Conservation (phyloP, 2,888 invertebrate species). For the Drosophila neonasuta region DNA sequence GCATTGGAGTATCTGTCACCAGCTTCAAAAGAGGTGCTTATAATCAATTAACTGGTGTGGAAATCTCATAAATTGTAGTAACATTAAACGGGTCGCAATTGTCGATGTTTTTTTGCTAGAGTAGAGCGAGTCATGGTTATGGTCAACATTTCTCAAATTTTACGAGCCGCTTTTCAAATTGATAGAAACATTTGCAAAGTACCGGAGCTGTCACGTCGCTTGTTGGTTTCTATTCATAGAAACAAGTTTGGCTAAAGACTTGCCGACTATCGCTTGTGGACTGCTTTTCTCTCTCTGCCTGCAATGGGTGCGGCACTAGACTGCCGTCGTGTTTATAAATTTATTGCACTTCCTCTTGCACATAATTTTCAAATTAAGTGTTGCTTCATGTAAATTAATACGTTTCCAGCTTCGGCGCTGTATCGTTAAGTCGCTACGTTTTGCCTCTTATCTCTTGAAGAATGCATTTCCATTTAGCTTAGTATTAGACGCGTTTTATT, state of each 20-base stretch:
- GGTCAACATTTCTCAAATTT: constrained; percentile 70
- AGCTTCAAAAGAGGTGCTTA: constrained; percentile 31
- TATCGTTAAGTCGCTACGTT: constrained; percentile 10
- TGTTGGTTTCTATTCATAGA: constrained; percentile 13
- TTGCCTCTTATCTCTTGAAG: constrained; percentile 12
- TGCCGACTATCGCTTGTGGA: constrained; percentile 27
- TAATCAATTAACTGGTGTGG: constrained; percentile 79
- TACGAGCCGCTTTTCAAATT: constrained; percentile 69
- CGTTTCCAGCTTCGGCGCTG: constrained; percentile 43
- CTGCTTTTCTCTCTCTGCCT: neutral
- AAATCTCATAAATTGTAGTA: constrained; percentile 79
- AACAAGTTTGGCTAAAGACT: constrained; percentile 54
- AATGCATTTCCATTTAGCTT: constrained; percentile 23
- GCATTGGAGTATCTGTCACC: constrained; percentile 26
- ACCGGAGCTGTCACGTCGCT: constrained; percentile 18
- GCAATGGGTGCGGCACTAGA: constrained; percentile 18
- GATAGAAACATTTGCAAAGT: constrained; percentile 72
- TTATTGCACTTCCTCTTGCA: constrained; percentile 71
- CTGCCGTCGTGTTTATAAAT: constrained; percentile 60
- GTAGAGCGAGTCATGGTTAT: constrained; percentile 45
- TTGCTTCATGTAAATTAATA: constrained; percentile 64
- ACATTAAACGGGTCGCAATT: constrained; percentile 65
- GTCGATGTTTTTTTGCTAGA: constrained; percentile 17
- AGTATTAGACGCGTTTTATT: constrained; percentile 21
- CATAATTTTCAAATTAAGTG: constrained; percentile 69